Evolutionary conservation across 2,888 invertebrate genomes (phyloP).

Genomic region (Dasypogon diadema): DNA sequence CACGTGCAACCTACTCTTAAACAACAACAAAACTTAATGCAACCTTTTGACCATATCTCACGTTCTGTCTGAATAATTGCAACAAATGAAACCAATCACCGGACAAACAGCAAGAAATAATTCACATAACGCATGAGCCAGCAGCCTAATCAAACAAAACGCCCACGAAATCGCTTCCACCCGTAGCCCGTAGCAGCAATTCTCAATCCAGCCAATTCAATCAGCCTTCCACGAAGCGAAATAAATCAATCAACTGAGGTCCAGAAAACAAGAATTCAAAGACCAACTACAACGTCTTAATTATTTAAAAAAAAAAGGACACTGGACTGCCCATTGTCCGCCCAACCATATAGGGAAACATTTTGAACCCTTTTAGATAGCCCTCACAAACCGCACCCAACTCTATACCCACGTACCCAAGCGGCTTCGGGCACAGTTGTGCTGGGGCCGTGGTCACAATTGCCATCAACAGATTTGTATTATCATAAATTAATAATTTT

Average conservation of each 20-base stretch:
- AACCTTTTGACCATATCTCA: too few species aligned
- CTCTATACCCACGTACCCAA: too few species aligned
- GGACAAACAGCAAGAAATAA: background rate
- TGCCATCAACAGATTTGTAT: slow-evolving; percentile 27
- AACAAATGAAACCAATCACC: background rate
- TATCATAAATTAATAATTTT: slow-evolving; percentile 43
- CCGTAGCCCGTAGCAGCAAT: too few species aligned
- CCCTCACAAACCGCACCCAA: too few species aligned
- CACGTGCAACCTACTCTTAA: too few species aligned
- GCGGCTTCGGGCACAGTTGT: too few species aligned
- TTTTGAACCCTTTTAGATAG: background rate
- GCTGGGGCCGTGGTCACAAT: background rate
- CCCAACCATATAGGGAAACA: too few species aligned
- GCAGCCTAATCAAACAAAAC: slow-evolving; percentile 2
- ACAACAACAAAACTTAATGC: too few species aligned
- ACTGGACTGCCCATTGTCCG: background rate
- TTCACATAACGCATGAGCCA: background rate
- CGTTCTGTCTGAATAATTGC: too few species aligned
- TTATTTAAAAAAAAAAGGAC: slow-evolving; percentile 27
- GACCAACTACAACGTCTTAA: slow-evolving; percentile 12
- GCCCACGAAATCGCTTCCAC: background rate
- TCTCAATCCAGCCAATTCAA: background rate
- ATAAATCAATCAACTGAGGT: slow-evolving; percentile 29
- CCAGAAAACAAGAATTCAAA: slow-evolving; percentile 5
- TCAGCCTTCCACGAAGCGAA: background rate